Evolutionary conservation across 2,113 vertebrate genomes (phyloP), one percentile per base, ranked within the genome.

Genomic region (Circaetus cinerascens): DNA sequence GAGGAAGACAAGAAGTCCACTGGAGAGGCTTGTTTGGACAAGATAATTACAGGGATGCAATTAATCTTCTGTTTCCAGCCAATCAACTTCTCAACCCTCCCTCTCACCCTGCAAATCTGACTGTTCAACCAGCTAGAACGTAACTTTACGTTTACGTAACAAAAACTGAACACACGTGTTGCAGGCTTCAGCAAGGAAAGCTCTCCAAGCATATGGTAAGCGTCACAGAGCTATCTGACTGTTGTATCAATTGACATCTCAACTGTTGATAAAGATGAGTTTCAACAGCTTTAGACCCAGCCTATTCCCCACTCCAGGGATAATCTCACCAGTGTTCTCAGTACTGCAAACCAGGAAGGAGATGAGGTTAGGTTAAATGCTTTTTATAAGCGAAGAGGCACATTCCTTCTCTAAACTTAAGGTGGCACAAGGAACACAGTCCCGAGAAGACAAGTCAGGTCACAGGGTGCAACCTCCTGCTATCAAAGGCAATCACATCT

Each of bases 111-210:
- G 68, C n/a, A 77, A 25, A 68, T 6, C 3, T 46, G 63, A 57
- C 57, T 69, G 71, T 34, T 85, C 59, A 53, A 26, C 38, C 67
- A 93, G 55, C 41, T 1, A 27, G 55, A 77, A 34, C 7, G 1
- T 25, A 62, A 60, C 36, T 32, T 38, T 38, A 38, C 38, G 8
- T 77, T 93, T 60, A 40, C 0, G 0, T 23, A 88, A 90, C 19
- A 15, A 50, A 77, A 80, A 10, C 15, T 1, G 0, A 74, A 56
- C 5, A 10, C 8, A 4, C 1, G 0, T 0, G 0, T 11, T 43
- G 66, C 84, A 68, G 34, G 43, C 79, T 67, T 55, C 80, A 40
- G 86, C 56, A 79, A 86, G 79, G 27, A 19, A 75, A 78, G 53
- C 7, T 53, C 77, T 85, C 80, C 60, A 57, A 50, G 38, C 30